These are phyloP conservation scores for Trachelus iudaicus DNA, from an alignment of 2,888 invertebrate genomes.

Conservation along the genomic window DNA sequence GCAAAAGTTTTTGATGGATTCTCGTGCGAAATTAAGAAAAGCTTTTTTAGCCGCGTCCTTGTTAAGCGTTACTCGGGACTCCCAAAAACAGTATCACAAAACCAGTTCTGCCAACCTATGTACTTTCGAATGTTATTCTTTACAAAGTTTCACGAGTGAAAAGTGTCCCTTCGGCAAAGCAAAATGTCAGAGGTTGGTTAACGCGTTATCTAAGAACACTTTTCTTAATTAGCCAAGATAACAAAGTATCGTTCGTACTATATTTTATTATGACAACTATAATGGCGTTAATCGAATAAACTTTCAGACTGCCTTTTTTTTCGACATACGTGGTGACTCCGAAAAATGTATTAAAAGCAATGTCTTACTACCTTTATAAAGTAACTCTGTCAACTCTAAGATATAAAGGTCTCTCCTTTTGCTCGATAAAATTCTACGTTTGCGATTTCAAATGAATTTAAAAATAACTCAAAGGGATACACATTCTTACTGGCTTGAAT, in stretches of 20 bases:
- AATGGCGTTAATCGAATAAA: not conserved
- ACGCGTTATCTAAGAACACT: not conserved
- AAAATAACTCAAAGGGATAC: not conserved
- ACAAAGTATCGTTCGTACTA: not conserved
- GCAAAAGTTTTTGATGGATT: conserved; percentile 8
- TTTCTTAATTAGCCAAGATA: not conserved
- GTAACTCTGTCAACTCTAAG: not conserved
- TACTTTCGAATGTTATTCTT: not conserved
- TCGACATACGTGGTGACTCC: not conserved
- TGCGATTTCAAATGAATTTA: not conserved
- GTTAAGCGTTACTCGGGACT: not conserved
- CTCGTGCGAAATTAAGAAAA: conserved; percentile 3
- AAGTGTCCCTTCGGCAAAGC: not conserved
- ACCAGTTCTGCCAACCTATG: not conserved
- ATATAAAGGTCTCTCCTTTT: not conserved
- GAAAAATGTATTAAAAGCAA: not conserved
- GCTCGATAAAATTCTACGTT: not conserved
- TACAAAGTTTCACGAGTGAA: not conserved
- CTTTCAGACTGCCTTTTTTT: not conserved
- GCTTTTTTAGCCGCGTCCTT: not conserved
- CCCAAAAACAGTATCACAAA: not conserved
- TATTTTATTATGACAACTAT: not conserved
- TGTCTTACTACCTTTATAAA: not conserved
- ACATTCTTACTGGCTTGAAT: conserved; percentile 13
- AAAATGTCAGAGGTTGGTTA: not conserved